A percentile compares a stretch with the other conserved stretches of the same genome.
These are phyloP conservation scores for Oxystoma pomonae DNA, from an alignment of 2,888 invertebrate genomes.

Conservation along the genomic window DNA sequence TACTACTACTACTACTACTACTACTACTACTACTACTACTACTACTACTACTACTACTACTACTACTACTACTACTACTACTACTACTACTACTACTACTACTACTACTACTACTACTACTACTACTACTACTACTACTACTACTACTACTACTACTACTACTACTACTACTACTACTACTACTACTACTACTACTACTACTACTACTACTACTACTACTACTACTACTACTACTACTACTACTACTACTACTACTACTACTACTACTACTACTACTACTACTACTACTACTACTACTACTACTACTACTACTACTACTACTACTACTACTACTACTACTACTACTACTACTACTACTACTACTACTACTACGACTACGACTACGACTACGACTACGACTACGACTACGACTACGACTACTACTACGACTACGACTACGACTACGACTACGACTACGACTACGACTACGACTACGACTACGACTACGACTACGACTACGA, in stretches of 20 bases:
- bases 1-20: constrained; percentile 5
- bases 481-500: too few relatives aligned
- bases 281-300: constrained; percentile 5
- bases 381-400: too few relatives aligned
- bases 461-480: too few relatives aligned
- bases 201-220: constrained; percentile 5
- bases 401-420: constrained; percentile 2
- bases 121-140: constrained; percentile 5
- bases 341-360: constrained; percentile 5
- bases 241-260: constrained; percentile 5
- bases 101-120: constrained; percentile 5
- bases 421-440: too few relatives aligned
- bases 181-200: constrained; percentile 5
- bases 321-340: constrained; percentile 5
- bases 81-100: constrained; percentile 5
- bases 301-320: constrained; percentile 5
- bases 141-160: constrained; percentile 4
- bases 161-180: constrained; percentile 5
- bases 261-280: constrained; percentile 5
- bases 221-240: constrained; percentile 5
- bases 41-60: constrained; percentile 5
- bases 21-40: constrained; percentile 5
- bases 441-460: too few relatives aligned
- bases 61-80: constrained; percentile 5
- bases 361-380: too few relatives aligned